Base-by-base conservation (phyloP, 2,113 vertebrate species). In the Oophaga pumilio region DNA sequence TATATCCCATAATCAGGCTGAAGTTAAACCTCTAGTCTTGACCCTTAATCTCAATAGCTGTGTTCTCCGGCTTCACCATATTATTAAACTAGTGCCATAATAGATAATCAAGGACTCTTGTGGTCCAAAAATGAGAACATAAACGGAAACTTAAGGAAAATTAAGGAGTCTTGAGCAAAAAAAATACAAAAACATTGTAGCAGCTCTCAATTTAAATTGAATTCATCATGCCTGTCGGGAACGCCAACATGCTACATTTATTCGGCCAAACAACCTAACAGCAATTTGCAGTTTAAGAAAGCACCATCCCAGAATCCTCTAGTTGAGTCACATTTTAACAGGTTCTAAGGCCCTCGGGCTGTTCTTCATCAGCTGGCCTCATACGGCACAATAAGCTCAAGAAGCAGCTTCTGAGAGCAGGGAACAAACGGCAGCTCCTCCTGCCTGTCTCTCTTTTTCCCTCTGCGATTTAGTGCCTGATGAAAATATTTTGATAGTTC, bases 401-500 rank as follows among this genome's bases (percentile, higher is more conserved):
- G 66, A 74, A 87, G 59, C 52, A 71, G 76, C 76, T 15, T 59
- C 60, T 56, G 8, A 10, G 33, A 86, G 26, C 85, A 33, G 8
- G 49, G 9, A 24, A 28, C 20, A 26, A 66, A 50, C 28, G 79
- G 71, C 68, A 60, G 56, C 68, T 82, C 33, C 78, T 69, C 78
- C 80, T 82, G 86, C 57, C 86, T 73, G 52, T 82, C 86, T 81
- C 79, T 53, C 80, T 18, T 83, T 73, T 62, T 74, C 80, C 86
- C 86, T 62, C 56, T 83, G 86, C 43, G 76, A 88, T 88, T 88
- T 76, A 83, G 80, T 56, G 71, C 69, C 79, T 82, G 86, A 88
- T 88, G 80, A 83, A 88, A 88, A 88, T 88, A 83, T 88, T 88
- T 76, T 88, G 86, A 88, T 88, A 88, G 83, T 88, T 88, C 86